Percentiles rank a stretch among this genome's conserved stretches.
Conservation (phyloP, 2,888 invertebrate species). For the Drosophila niveifrons region DNA sequence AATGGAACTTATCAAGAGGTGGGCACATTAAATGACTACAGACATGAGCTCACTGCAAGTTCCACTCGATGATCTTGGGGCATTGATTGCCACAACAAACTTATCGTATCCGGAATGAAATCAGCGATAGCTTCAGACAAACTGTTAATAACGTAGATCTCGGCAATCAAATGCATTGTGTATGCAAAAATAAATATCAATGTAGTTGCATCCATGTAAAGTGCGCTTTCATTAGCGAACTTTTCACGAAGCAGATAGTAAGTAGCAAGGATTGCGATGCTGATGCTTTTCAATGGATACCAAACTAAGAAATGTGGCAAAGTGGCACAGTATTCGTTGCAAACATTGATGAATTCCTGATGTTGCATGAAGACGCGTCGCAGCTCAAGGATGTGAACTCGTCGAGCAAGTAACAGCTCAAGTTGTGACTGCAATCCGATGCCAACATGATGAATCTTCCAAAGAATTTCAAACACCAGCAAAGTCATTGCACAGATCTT, state of each 20-base stretch:
- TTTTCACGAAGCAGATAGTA: background rate
- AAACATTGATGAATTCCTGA: background rate
- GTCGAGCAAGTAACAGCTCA: background rate
- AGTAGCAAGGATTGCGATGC: background rate
- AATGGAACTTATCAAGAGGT: too few species aligned
- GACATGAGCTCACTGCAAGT: constrained; percentile 9
- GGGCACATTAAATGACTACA: too few species aligned
- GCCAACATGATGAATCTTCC: constrained; percentile 5
- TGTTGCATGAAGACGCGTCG: background rate
- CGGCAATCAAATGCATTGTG: background rate
- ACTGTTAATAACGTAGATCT: constrained; percentile 9
- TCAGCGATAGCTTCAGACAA: constrained; percentile 5
- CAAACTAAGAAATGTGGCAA: constrained; percentile 5
- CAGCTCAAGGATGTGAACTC: background rate
- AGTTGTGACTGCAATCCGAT: constrained; percentile 1
- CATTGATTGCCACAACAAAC: background rate
- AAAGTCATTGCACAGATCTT: background rate
- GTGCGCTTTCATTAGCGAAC: background rate
- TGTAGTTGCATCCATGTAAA: background rate
- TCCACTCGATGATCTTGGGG: constrained; percentile 3
- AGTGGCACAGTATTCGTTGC: constrained; percentile 7
- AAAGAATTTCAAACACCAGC: constrained; percentile 6
- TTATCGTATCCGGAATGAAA: constrained; percentile 1
- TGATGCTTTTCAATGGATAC: constrained; percentile 1
- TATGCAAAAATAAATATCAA: background rate